A percentile compares a stretch with the other conserved stretches of the same genome.
phyloP scores from a whole-genome alignment of 2,797 vertebrate species.

The Artibeus jamaicensis region DNA sequence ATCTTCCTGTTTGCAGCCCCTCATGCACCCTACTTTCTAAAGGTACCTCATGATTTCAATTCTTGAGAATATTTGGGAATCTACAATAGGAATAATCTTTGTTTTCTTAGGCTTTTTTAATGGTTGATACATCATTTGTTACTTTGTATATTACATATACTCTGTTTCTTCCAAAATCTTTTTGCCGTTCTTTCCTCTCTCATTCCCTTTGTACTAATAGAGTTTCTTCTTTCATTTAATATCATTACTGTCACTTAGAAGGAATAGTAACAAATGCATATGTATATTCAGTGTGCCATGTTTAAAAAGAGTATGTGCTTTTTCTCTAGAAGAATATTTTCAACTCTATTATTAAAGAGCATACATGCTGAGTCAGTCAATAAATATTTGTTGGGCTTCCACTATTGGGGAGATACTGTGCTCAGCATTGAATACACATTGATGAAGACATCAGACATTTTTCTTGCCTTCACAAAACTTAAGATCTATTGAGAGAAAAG shows the following conservation, averaged over 20 bases:
- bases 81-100: neutral
- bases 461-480: neutral
- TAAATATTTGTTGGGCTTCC: conserved; percentile 1
- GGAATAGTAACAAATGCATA: neutral
- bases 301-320: neutral
- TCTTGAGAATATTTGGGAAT: neutral
- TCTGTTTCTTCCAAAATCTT: neutral
- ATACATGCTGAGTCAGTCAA: neutral
- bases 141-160: neutral
- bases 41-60: neutral
- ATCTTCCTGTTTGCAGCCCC: neutral
- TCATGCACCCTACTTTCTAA: neutral
- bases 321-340: neutral
- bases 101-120: neutral
- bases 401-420: neutral
- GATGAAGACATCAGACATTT: neutral
- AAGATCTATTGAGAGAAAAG: neutral
- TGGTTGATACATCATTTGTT: neutral
- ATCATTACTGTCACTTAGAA: neutral
- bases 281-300: neutral
- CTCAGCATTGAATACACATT: neutral
- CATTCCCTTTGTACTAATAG: neutral
- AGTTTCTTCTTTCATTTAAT: neutral
- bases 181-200: neutral
- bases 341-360: neutral